phyloP scores from a whole-genome alignment of 2,888 invertebrate species.

The Andrena marginata region DNA sequence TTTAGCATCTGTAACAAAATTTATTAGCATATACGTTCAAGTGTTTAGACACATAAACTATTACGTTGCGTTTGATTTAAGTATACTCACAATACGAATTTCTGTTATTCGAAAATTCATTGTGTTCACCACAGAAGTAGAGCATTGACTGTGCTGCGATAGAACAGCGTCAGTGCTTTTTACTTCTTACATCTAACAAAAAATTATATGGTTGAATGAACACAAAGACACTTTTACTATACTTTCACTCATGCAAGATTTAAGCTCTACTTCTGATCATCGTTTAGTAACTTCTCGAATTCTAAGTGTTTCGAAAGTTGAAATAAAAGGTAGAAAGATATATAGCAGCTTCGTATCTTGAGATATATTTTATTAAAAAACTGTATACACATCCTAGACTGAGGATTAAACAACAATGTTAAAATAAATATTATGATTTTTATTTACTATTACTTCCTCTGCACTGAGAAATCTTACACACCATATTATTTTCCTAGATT shows the following conservation, averaged over 20 bases:
- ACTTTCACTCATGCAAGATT: constrained; percentile 54
- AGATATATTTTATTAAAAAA: constrained; percentile 72
- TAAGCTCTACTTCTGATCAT: background rate
- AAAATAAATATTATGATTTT: constrained; percentile 84
- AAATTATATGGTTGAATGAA: constrained; percentile 48
- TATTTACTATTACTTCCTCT: constrained; percentile 74
- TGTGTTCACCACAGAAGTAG: constrained; percentile 5
- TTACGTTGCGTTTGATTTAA: background rate
- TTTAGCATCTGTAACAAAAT: constrained; percentile 45
- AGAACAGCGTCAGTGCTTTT: background rate
- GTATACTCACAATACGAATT: constrained; percentile 33
- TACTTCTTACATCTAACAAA: constrained; percentile 39
- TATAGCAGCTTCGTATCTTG: constrained; percentile 35
- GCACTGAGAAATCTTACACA: constrained; percentile 72
- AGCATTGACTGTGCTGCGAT: constrained; percentile 24
- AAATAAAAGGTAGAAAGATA: background rate
- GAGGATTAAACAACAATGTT: constrained; percentile 83
- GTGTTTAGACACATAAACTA: background rate
- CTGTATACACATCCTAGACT: constrained; percentile 81
- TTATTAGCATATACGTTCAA: background rate
- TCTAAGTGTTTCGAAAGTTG: background rate
- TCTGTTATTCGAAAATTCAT: constrained; percentile 30
- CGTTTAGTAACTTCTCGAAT: background rate
- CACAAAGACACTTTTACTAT: constrained; percentile 12
- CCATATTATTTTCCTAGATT: constrained; percentile 75